Base-by-base conservation (phyloP, 1,140 invertebrate species). In the Zaprionus africanus region DNA sequence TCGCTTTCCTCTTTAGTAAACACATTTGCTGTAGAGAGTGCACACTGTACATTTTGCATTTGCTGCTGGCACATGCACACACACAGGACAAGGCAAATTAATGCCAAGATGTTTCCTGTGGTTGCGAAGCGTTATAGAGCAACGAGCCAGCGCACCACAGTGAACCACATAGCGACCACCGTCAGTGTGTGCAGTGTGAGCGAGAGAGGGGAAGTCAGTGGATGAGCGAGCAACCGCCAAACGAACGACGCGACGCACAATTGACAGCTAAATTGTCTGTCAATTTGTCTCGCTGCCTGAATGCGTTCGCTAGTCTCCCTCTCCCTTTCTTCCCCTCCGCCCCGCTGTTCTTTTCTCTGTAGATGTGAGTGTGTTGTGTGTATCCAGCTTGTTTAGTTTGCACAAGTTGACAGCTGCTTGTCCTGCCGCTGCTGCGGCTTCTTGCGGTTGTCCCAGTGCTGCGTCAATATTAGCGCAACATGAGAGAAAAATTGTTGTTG, bases 221-320 rank as follows among this genome's bases (percentile, higher is more conserved):
- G 7, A 9, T 53, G 12, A 53, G 51, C 51, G 51, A 26, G 51
- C 64, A 70, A 69, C 58, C 83, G 76, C 65, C 61, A 68, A 77
- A 66, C 79, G 19, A 74, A 70, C 71, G 73, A 79, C 75, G 70
- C 75, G 76, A 81, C 75, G 71, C 68, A 90, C 84, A 88, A 88
- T 88, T 90, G 84, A 90, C 85, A 90, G 84, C 78, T 90, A 90
- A 88, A 88, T 88, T 88, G 84, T 88, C 75, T 88, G 85, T 90
- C 85, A 88, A 90, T 88, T 88, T 88, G 84, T 88, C 85, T 88
- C 81, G 78, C 81, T 79, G 67, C 62, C 85, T 90, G 84, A 80
- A 83, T 88, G 78, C 81, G 85, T 81, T 87, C 67, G 58, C 81
- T 26, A 17, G 11, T 9, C 26, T 9, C 22, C 1, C 38, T 74